Evolutionary conservation across 2,888 invertebrate species (phyloP), one percentile per base, ranked within the genome.

Genomic region (Aleiodes testaceus): DNA sequence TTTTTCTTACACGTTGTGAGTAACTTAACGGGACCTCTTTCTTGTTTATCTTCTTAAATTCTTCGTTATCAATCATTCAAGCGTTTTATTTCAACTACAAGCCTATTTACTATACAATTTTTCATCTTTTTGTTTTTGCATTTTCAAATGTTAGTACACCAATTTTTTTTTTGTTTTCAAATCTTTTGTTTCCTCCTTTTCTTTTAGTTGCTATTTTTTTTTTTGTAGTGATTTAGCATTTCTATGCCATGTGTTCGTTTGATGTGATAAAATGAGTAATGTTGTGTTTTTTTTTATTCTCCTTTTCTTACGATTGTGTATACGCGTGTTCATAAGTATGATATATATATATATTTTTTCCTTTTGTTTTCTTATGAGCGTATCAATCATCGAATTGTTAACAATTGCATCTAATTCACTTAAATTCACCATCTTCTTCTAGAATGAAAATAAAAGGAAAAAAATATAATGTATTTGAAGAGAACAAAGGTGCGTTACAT

Each of bases 31-130:
- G 68, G 61, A 36, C 49, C 42, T 44, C 52, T 50, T 36, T n/a
- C 49, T 9, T 66, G 49, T 73, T 79, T 79, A 77, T 72, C 79
- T 80, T 68, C 75, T 74, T 72, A 77, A 76, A 65, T 77, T 71
- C 61, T 72, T 70, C 36, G 66, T 76, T 75, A 55, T 75, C 70
- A 59, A 75, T 73, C 70, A 68, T 75, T 79, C 77, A 84, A 83
- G 82, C 66, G 74, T 82, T 84, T 84, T 84, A 85, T 83, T 85
- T 81, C 81, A 82, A 77, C 82, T 81, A 81, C 80, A 83, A 73
- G 78, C 78, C 84, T 85, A 84, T 78, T 81, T 80, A 79, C 80
- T 85, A 85, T 85, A 85, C 85, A 85, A 81, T 82, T 80, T 82
- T 79, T 59, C 26, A 53, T 44, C 52, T 61, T 61, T 44, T 53